Conservation (phyloP, 1,140 invertebrate genomes). For the Hyles euphorbiae region DNA sequence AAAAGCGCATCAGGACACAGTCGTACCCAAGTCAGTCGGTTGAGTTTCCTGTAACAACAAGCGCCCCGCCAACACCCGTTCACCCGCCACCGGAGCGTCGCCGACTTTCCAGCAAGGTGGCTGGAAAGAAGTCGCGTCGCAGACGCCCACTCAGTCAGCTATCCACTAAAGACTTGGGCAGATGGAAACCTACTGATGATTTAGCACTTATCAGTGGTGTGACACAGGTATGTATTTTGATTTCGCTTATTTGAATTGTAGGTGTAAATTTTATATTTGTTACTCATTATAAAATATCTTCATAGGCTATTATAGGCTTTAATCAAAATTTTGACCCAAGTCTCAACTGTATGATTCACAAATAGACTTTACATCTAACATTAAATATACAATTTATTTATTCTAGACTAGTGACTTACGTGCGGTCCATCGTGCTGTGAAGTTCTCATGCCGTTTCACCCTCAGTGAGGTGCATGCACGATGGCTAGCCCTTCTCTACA, state of each 20-base stretch:
- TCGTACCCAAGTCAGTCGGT: slow-evolving; percentile 77
- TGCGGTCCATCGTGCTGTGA: slow-evolving; percentile 92
- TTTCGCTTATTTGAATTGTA: too few relatives aligned
- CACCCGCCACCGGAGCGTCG: slow-evolving; percentile 50
- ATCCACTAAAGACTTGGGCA: slow-evolving; percentile 89
- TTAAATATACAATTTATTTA: too few relatives aligned
- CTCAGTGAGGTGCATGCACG: slow-evolving; percentile 95
- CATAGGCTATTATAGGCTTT: too few relatives aligned
- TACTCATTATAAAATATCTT: too few relatives aligned
- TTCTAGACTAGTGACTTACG: slow-evolving; percentile 88
- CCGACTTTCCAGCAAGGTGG: slow-evolving; percentile 48
- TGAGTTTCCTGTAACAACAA: slow-evolving; percentile 69
- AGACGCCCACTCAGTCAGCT: slow-evolving; percentile 79
- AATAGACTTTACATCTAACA: too few relatives aligned
- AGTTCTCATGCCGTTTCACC: slow-evolving; percentile 97
- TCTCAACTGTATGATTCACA: too few relatives aligned
- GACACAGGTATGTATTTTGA: slow-evolving; percentile 82
- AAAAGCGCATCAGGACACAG: slow-evolving; percentile 73
- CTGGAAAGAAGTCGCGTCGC: slow-evolving; percentile 73
- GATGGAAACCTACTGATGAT: slow-evolving; percentile 99
- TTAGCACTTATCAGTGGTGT: slow-evolving; percentile 94
- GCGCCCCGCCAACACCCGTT: slow-evolving; percentile 56
- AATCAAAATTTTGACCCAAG: too few relatives aligned
- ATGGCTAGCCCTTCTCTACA: slow-evolving; percentile 97
- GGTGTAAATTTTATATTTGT: too few relatives aligned